Conservation (phyloP, 2,797 vertebrate species). For the Vultur gryphus region DNA sequence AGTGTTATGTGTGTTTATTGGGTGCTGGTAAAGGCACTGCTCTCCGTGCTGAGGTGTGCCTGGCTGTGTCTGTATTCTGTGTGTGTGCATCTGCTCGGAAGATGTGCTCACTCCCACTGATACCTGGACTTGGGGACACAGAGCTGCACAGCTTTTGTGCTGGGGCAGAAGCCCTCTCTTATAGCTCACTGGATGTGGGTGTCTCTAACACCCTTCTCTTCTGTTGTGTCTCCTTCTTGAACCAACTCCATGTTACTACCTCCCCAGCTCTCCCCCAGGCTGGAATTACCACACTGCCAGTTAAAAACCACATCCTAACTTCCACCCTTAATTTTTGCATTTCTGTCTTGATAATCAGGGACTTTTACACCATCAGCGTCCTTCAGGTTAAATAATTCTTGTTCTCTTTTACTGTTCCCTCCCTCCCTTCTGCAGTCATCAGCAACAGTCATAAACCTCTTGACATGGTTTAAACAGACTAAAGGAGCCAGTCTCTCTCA, state of each 20-base stretch:
- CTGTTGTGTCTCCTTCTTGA: neutral
- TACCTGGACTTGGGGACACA: fast-evolving
- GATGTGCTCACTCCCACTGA: fast-evolving
- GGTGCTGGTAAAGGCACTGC: neutral
- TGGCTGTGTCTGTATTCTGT: neutral
- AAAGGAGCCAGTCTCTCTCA: neutral
- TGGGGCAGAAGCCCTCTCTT: neutral
- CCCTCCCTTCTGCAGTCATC: neutral
- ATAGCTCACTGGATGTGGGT: neutral
- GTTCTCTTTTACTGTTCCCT: neutral
- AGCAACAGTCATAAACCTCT: neutral
- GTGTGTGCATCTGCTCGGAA: neutral
- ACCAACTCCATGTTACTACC: neutral
- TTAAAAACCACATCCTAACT: neutral
- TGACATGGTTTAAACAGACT: neutral
- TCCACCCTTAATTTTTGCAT: neutral
- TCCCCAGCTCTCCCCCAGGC: neutral
- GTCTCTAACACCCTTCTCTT: neutral
- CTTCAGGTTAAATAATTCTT: neutral
- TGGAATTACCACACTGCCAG: neutral
- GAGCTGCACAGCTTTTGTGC: neutral
- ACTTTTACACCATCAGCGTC: fast-evolving
- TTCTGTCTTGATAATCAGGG: neutral
- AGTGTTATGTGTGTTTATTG: fast-evolving
- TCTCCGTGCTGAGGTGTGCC: neutral